Evolutionary conservation across 2,888 invertebrate species (phyloP), one percentile per base, ranked within the genome.

Genomic region (Cryptosula pallasiana): DNA sequence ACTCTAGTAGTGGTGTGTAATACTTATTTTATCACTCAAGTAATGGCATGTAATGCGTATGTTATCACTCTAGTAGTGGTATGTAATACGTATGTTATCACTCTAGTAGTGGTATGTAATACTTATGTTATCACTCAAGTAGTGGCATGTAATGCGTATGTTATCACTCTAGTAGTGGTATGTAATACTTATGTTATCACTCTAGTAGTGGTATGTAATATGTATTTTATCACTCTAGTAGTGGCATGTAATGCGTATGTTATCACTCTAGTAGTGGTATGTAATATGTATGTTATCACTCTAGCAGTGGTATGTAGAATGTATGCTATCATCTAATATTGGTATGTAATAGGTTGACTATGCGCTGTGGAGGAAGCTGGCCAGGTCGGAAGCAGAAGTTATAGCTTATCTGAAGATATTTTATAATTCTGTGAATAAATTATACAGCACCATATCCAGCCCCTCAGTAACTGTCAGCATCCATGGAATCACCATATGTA

Each of bases 391-490:
- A 32, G 32, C 29, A 29, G 27, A 63, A 34, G 63, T 32, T 32
- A 63, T 63, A 16, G 13, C 29, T 29, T 63, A 63, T n/a, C 20
- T 63, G 13, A 63, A 63, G 63, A 63, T 63, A 27, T 63, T 63
- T 27, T 63, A 63, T 27, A 63, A 63, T 34, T 20, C 63, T 32
- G 32, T 63, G 13, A 63, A 63, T 63, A 32, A 32, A 32, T 5
- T 63, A 27, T 63, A 63, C 63, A 63, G 63, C 63, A 63, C 29
- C 27, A 63, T 63, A 3, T 63, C 63, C 34, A 16, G 32, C 13
- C 63, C 63, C 63, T 63, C 63, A 2, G 63, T 63, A n/a, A 29
- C 63, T 63, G 63, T 63, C 63, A 63, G 63, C 32, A 63, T 63
- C 5, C 63, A 63, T 13, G 63, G 63, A 3, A 63, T 63, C 32